A percentile compares a stretch with the other conserved stretches of the same genome.
phyloP scores from a whole-genome alignment of 2,888 invertebrate genomes.

The Caenorhabditis zanzibari region DNA sequence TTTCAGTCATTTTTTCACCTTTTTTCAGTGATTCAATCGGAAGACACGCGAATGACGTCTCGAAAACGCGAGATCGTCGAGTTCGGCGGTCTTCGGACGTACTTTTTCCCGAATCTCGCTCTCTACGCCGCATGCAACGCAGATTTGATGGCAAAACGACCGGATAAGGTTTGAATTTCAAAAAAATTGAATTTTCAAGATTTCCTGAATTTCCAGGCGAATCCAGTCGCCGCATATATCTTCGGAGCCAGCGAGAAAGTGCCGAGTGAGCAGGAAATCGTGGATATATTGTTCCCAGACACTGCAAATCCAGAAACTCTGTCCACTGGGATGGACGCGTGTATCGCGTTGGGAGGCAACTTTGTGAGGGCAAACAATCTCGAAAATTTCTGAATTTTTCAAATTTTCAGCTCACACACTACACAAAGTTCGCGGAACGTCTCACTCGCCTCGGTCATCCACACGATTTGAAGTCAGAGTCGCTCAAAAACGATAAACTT shows the following conservation, averaged over 20 bases:
- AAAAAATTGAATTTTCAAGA: background rate
- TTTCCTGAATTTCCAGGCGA: conserved; percentile 21
- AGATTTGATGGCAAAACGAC: background rate
- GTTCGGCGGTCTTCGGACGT: conserved; percentile 22
- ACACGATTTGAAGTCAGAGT: background rate
- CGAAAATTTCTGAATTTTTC: background rate
- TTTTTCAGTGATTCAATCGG: background rate
- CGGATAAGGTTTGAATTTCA: conserved; percentile 2
- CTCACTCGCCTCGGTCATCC: background rate
- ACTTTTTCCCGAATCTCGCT: conserved; percentile 39
- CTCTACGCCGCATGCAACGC: conserved; percentile 24
- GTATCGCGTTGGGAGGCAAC: conserved; percentile 17
- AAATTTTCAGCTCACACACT: conserved; percentile 1
- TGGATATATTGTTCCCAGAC: conserved; percentile 2
- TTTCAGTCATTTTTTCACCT: background rate
- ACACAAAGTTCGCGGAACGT: background rate
- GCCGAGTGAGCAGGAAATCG: conserved; percentile 2
- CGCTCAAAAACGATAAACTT: background rate
- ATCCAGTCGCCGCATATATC: conserved; percentile 8
- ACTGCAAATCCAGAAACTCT: background rate
- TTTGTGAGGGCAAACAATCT: conserved; percentile 7
- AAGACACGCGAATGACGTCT: background rate
- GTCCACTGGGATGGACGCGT: conserved; percentile 25
- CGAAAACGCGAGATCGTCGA: conserved; percentile 31
- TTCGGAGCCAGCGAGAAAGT: conserved; percentile 1